Conservation (phyloP, 2,888 invertebrate species). For the Silvanus unidentatus region DNA sequence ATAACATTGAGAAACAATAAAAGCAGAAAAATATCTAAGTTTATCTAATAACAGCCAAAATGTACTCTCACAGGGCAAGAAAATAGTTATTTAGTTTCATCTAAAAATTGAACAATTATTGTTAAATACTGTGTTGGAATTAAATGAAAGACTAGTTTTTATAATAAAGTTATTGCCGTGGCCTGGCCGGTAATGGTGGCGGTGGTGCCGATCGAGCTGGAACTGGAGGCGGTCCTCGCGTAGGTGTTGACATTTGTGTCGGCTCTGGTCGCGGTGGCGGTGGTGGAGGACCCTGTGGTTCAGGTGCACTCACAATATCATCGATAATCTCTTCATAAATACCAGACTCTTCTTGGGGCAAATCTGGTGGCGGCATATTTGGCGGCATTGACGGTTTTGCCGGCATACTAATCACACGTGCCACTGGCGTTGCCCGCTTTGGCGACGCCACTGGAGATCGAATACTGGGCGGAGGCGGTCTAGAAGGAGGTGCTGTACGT, state of each 20-base stretch:
- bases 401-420: constrained; percentile 48
- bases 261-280: constrained; percentile 50
- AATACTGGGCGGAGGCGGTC: constrained; percentile 48
- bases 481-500: constrained; percentile 45
- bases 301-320: constrained; percentile 43
- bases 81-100: background rate
- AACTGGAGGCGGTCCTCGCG: constrained; percentile 49
- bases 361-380: constrained; percentile 28
- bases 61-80: constrained; percentile 3
- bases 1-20: no score
- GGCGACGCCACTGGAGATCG: constrained; percentile 37
- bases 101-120: constrained; percentile 1
- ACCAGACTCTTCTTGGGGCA: constrained; percentile 38
- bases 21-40: no score
- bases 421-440: constrained; percentile 40
- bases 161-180: constrained; percentile 32
- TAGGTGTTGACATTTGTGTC: constrained; percentile 56
- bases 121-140: background rate
- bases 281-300: constrained; percentile 57
- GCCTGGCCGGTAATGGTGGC: constrained; percentile 63
- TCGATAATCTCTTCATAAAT: constrained; percentile 57
- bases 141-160: background rate
- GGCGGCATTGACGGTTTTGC: constrained; percentile 32
- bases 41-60: constrained; percentile 7
- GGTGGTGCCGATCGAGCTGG: constrained; percentile 54